Evolutionary conservation across 2,113 vertebrate genomes (phyloP).

Genomic region (Leucoraja erinaceus): DNA sequence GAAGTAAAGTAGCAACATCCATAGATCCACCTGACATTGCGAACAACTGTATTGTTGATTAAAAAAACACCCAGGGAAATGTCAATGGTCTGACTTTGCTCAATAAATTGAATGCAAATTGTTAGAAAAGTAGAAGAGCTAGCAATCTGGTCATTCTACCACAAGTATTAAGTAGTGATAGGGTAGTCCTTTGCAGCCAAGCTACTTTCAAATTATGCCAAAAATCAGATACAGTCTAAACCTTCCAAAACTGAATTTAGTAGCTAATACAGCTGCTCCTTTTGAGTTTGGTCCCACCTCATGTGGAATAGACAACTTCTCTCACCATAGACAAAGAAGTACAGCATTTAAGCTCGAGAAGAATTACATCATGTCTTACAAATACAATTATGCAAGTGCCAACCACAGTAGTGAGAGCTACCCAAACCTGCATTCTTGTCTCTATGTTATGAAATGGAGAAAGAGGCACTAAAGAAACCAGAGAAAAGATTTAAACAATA

Average conservation of each 20-base stretch:
- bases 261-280: not conserved
- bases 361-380: not conserved
- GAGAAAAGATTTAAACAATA: not conserved
- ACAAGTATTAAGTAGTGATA: too few relatives aligned
- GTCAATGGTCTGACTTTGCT: not conserved
- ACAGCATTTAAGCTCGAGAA: not conserved
- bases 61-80: not conserved
- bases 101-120: not conserved
- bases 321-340: not conserved
- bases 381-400: not conserved
- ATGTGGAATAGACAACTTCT: not conserved
- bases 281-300: not conserved
- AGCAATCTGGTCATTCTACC: not conserved
- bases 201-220: not conserved
- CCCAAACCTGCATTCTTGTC: not conserved
- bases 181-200: not conserved
- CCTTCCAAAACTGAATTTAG: not conserved
- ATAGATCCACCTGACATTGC: not conserved
- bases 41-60: not conserved
- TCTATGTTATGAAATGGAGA: not conserved
- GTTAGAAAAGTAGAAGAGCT: not conserved
- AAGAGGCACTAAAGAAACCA: not conserved
- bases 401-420: not conserved
- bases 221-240: not conserved
- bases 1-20: not conserved